A percentile compares a stretch with the other conserved stretches of the same genome.
These are phyloP conservation scores for Alces alces DNA, from an alignment of 2,113 vertebrate genomes.

Conservation along the genomic window DNA sequence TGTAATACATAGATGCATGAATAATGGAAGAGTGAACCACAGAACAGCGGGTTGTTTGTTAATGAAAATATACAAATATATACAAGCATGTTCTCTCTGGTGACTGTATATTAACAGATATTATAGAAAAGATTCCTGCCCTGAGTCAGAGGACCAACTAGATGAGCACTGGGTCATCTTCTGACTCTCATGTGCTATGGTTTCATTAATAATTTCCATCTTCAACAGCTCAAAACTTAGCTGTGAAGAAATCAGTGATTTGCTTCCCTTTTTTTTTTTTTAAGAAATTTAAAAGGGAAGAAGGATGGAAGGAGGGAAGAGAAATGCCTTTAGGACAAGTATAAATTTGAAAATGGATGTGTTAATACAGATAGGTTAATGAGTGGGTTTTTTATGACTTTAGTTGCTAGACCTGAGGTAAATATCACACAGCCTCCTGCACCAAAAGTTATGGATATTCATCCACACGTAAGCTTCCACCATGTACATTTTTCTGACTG, in stretches of 20 bases:
- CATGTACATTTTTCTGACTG: background rate
- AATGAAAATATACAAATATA: background rate
- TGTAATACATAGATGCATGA: background rate
- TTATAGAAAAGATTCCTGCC: background rate
- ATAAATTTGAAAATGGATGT: background rate
- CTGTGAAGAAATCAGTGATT: background rate
- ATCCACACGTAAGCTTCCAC: background rate
- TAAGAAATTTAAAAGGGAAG: background rate
- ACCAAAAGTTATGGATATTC: rapidly evolving
- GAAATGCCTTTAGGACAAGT: background rate
- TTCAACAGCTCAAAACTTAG: background rate
- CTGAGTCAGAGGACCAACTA: background rate
- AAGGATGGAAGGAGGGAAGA: background rate
- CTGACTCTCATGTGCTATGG: background rate
- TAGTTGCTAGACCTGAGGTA: background rate
- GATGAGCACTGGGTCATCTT: background rate
- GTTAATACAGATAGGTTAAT: background rate
- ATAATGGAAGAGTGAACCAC: background rate
- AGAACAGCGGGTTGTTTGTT: background rate
- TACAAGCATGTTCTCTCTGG: background rate
- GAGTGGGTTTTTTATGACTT: background rate
- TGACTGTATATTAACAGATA: background rate
- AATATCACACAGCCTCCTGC: background rate
- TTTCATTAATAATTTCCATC: background rate
- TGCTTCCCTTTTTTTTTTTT: background rate